Base-by-base conservation (phyloP, 2,113 vertebrate genomes). In the Microcebus jonahi region DNA sequence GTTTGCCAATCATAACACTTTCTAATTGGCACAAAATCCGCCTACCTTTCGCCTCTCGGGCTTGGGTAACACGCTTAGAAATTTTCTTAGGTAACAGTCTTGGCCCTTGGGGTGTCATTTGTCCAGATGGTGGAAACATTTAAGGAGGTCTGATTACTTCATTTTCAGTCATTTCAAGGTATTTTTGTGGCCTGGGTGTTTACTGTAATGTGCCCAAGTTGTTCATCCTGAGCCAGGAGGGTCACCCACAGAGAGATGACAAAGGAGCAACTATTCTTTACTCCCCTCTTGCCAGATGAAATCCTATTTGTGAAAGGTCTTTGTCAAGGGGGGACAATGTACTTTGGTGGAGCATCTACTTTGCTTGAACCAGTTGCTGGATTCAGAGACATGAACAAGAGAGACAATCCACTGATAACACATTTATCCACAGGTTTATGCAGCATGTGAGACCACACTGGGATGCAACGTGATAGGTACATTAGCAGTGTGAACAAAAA, bases 41-140 rank as follows among this genome's bases (percentile, higher is more conserved):
- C 53, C 57, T 95, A 92, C 91, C 97, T 97, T 80, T 81, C 67
- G 81, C 81, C 59, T 92, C 59, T 55, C 42, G 15, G 90, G 31
- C 94, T 95, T 61, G 48, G 34, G n/a, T 53, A 80, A 90, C 6
- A 0, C 81, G 39, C 95, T 86, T 27, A 63, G 42, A 80, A 45
- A 67, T 88, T 87, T 70, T 63, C 80, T 88, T 81, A 55, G 76
- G 95, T 95, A 90, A 97, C 53, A 82, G 65, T 42, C 57, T 88
- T 91, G 91, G 89, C 84, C 36, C 36, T 90, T 36, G 42, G 42
- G 42, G 61, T 68, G 13, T 91, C 90, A 45, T 79, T 97, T 95
- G 82, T 29, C 95, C 95, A 97, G 95, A 95, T 85, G 93, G 90
- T 73, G 53, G 96, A 85, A 79, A 77, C 23, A 67, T 86, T 95